Evolutionary conservation across 2,797 vertebrate genomes (phyloP).

Genomic region (Lindbergichthys nudifrons): DNA sequence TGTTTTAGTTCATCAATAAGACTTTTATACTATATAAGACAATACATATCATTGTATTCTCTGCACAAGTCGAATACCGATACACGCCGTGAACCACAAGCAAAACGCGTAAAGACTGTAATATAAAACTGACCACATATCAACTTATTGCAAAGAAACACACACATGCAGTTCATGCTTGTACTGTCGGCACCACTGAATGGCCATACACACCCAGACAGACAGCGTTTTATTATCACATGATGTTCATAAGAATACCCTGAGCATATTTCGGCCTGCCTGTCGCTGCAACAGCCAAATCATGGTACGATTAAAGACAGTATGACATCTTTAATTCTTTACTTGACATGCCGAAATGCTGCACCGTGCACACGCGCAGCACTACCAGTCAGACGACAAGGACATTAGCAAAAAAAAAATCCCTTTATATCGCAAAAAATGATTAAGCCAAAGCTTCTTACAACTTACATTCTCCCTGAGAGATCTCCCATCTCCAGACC

Average conservation of each 20-base stretch:
- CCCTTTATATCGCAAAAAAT: constrained; percentile 31
- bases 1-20: constrained; percentile 5
- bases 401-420: constrained; percentile 58
- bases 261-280: constrained; percentile 45
- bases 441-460: constrained; percentile 32
- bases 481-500: constrained; percentile 49
- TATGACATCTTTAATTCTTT: constrained; percentile 31
- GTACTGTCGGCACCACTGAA: constrained; percentile 40
- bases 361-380: constrained; percentile 39
- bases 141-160: constrained; percentile 38
- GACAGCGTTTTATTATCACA: constrained; percentile 64
- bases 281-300: constrained; percentile 30
- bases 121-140: constrained; percentile 25
- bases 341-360: constrained; percentile 36
- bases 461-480: constrained; percentile 39
- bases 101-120: constrained; percentile 13
- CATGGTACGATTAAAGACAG: constrained; percentile 8
- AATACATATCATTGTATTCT: constrained; percentile 12
- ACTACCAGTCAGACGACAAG: constrained; percentile 39
- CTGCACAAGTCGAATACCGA: constrained; percentile 20
- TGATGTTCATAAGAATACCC: constrained; percentile 56
- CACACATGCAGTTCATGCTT: constrained; percentile 32
- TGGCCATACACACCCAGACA: constrained; percentile 61
- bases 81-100: constrained; percentile 28
- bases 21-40: constrained; percentile 12